Evolutionary conservation across 2,113 vertebrate genomes (phyloP).

Genomic region (Ancistrus triradiatus): DNA sequence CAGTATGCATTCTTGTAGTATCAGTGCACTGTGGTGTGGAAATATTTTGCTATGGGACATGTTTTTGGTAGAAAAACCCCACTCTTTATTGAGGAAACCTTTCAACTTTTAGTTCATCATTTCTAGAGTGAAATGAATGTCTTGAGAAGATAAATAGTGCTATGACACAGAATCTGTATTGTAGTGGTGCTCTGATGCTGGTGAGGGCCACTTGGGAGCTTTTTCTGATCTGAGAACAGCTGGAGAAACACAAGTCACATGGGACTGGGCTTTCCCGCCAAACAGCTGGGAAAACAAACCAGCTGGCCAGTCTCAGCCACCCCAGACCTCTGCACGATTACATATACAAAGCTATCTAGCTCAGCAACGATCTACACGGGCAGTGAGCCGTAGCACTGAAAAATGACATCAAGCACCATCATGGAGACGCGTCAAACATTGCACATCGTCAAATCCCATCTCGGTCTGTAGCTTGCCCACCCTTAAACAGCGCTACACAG

Average conservation of each 20-base stretch:
- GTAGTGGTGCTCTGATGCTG: slow-evolving; percentile 4
- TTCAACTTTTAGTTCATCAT: not conserved
- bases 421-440: slow-evolving; percentile 14
- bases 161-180: slow-evolving; percentile 27
- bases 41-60: too few relatives aligned
- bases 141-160: too few relatives aligned
- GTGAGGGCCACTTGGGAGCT: slow-evolving; percentile 33
- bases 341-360: slow-evolving; percentile 23
- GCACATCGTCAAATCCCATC: not conserved
- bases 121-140: not conserved
- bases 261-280: slow-evolving; percentile 65
- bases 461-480: not conserved
- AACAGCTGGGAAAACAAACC: slow-evolving; percentile 75
- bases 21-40: too few relatives aligned
- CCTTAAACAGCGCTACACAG: slow-evolving; percentile 17
- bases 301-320: slow-evolving; percentile 32
- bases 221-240: slow-evolving; percentile 69
- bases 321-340: slow-evolving; percentile 23
- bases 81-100: too few relatives aligned
- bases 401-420: slow-evolving; percentile 27
- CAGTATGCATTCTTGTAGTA: too few relatives aligned
- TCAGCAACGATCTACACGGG: slow-evolving; percentile 7
- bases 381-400: slow-evolving; percentile 23
- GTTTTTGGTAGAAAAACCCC: too few relatives aligned
- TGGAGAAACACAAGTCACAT: slow-evolving; percentile 70